These are phyloP conservation scores for Euwallacea similis DNA, from an alignment of 1,140 invertebrate genomes.

Conservation along the genomic window DNA sequence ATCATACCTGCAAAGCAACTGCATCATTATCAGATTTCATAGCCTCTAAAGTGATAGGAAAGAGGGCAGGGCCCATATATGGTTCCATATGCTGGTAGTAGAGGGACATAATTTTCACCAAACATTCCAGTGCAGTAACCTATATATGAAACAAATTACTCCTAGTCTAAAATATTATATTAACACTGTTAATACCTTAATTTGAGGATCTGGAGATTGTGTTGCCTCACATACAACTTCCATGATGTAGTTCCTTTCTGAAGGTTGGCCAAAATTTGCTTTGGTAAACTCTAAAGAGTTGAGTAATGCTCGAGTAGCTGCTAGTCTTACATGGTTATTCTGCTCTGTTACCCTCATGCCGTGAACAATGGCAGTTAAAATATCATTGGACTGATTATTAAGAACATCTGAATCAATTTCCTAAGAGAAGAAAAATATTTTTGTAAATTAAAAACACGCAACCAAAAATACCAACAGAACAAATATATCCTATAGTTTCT, in stretches of 20 bases:
- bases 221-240: slow-evolving; percentile 96
- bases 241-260: slow-evolving; percentile 99
- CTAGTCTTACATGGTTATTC: slow-evolving; percentile 84
- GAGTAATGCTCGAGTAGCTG: slow-evolving; percentile 94
- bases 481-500: slow-evolving; percentile 91
- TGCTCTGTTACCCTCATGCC: slow-evolving; percentile 82
- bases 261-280: slow-evolving; percentile 97
- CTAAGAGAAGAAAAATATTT: not conserved
- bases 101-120: slow-evolving; percentile 98
- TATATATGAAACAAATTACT: slow-evolving; percentile 11
- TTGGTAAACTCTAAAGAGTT: slow-evolving; percentile 99
- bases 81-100: slow-evolving; percentile 99
- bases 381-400: slow-evolving; percentile 89
- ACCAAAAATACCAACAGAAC: slow-evolving; percentile 55
- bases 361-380: slow-evolving; percentile 98
- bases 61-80: slow-evolving; percentile 98
- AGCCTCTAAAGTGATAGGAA: slow-evolving; percentile 97
- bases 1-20: slow-evolving; percentile 78
- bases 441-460: not conserved
- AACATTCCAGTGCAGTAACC: slow-evolving; percentile 95
- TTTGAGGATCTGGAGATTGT: slow-evolving; percentile 81
- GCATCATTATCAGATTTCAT: slow-evolving; percentile 98
- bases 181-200: slow-evolving; percentile 72
- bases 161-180: slow-evolving; percentile 62
- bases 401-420: slow-evolving; percentile 89